phyloP scores from a whole-genome alignment of 2,113 vertebrate genomes.

The Tapirus terrestris region DNA sequence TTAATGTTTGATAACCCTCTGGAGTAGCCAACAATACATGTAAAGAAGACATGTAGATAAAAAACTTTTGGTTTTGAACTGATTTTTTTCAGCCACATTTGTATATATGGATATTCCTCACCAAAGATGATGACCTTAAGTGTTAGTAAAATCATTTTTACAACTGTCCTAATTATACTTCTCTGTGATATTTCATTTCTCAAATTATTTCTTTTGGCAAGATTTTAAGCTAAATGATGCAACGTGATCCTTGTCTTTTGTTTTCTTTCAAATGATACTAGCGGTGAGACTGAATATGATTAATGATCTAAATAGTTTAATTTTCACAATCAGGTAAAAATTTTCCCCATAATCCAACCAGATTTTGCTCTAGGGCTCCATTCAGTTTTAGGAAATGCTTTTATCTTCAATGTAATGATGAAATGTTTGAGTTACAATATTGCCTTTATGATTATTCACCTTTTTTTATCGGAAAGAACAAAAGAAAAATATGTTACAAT shows the following conservation, averaged over 20 bases:
- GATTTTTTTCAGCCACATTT: not conserved
- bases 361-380: not conserved
- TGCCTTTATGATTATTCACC: slow-evolving; percentile 27
- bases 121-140: not conserved
- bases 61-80: slow-evolving; percentile 6
- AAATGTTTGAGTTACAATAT: not conserved
- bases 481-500: slow-evolving; percentile 15
- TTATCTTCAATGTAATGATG: slow-evolving; percentile 24
- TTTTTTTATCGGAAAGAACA: slow-evolving; percentile 12
- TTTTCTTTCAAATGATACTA: slow-evolving; percentile 18
- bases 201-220: not conserved
- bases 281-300: not conserved
- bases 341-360: not conserved
- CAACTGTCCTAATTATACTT: not conserved
- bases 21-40: not conserved
- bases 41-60: not conserved
- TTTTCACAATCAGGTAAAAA: slow-evolving; percentile 51
- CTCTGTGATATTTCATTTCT: slow-evolving; percentile 24
- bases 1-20: slow-evolving; percentile 18
- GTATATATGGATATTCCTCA: slow-evolving; percentile 26
- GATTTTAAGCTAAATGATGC: slow-evolving; percentile 45
- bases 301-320: not conserved
- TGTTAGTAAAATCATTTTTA: slow-evolving; percentile 31
- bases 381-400: slow-evolving; percentile 45
- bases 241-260: not conserved